Base-by-base conservation (phyloP, 2,797 vertebrate genomes). In the Enteromius argenteus region DNA sequence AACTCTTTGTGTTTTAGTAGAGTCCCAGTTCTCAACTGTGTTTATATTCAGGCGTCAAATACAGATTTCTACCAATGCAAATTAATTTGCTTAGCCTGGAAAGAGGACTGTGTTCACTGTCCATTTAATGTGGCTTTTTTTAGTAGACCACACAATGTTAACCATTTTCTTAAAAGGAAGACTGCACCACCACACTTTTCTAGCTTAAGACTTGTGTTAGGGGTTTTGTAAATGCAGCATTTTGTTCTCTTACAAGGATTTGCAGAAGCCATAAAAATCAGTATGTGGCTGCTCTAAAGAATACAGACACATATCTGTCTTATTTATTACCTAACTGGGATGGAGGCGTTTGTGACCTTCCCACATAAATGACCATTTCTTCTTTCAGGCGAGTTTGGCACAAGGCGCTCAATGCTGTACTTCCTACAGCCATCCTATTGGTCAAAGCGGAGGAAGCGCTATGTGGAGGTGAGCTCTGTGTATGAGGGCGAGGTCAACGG, bases 361-460 rank as follows among this genome's bases (percentile, higher is more conserved):
- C 46, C 21, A 37, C 5, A 11, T 32, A 60, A 15, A 49, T 46
- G 0, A 14, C 15, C 13, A 35, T 68, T 46, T 44, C 49, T 17
- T 42, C 53, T 67, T 66, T 14, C 90, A 99, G 98, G 98, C 21
- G 97, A 98, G 92, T 99, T 97, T 79, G 96, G 98, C 8, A 93
- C 96, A 82, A 94, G 93, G 64, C 95, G 96, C 58, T 92, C 96
- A 0, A 90, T 95, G 7, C 84, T 99, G 8, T 99, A 97, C 93
- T 99, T 99, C 89, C 89, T 99, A 92, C 96, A 98, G 87, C 97
- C 97, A 0, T 98, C 97, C 0, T 99, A 99, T 89, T 99, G 98
- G 98, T 96, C 96, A 44, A 97, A 95, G 87, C 95, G 13, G 86
- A 93, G 94, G 8, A 96, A 94, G 87, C 97, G 95, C 62, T 99